These are phyloP conservation scores for Aegotheles bennettii DNA, from an alignment of 2,113 vertebrate genomes.

Conservation along the genomic window DNA sequence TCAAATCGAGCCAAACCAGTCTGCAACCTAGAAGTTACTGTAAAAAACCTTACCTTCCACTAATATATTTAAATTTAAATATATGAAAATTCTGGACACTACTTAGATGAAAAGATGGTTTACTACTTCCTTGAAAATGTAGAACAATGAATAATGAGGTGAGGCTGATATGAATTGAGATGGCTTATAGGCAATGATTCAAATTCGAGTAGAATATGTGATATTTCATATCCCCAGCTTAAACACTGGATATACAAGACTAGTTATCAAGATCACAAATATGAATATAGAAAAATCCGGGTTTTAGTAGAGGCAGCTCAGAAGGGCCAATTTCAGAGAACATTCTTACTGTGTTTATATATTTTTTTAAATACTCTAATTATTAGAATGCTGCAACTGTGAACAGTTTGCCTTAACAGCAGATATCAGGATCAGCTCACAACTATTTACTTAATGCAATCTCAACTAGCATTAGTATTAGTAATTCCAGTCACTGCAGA, in stretches of 20 bases:
- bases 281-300: background rate
- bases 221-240: background rate
- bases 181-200: background rate
- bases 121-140: background rate
- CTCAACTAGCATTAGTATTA: background rate
- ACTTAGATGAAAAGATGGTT: background rate
- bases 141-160: background rate
- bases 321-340: background rate
- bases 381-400: background rate
- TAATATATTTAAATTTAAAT: background rate
- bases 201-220: background rate
- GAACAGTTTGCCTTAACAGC: background rate
- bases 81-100: background rate
- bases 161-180: background rate
- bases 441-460: background rate
- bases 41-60: background rate
- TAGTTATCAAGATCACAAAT: background rate
- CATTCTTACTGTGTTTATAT: background rate
- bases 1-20: background rate
- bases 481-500: background rate
- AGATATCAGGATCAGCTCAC: background rate
- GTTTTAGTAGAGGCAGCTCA: background rate
- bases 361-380: background rate
- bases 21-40: background rate
- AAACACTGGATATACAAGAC: background rate